Evolutionary conservation across 2,888 invertebrate species (phyloP), one percentile per base, ranked within the genome.

Genomic region (Silvanus unidentatus): DNA sequence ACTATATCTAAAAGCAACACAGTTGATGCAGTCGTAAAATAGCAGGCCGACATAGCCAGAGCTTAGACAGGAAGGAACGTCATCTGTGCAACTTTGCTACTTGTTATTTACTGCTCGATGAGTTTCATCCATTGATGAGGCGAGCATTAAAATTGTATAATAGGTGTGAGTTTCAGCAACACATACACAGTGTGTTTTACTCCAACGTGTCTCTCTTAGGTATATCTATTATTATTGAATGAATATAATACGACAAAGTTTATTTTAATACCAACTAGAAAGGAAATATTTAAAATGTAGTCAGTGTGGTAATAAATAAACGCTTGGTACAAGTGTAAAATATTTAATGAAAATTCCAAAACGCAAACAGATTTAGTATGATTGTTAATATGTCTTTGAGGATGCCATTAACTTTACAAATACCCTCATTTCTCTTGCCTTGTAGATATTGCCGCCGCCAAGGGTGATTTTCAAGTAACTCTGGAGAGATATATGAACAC

Each of bases 1-100:
- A 22, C 22, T 22, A 22, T 8, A 22, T 5, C 32, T n/a, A n/a
- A n/a, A 32, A 12, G 11, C 39, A 49, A 47, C 52, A 51, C 55
- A 55, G 50, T 58, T 54, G 55, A 57, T 54, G 53, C 48, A 57
- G 53, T 54, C 53, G 55, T 57, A 57, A 55, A 58, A 54, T 47
- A 49, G 49, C 22, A 55, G 54, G 50, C 51, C 54, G 49, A 51
- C 49, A 48, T 52, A 49, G 50, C 39, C 48, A 51, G 32, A 22
- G 47, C 47, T 45, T 48, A 32, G 52, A 44, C 53, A 52, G 58
- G 55, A 57, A 57, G 48, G 52, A 45, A 54, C 57, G 57, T 54
- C 58, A 58, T 57, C 57, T 58, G 58, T 49, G 43, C 48, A 39
- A 52, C 46, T 45, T 40, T 44, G 32, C 39, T 40, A 32, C 32